Base-by-base conservation (phyloP, 2,888 invertebrate genomes). In the Nymphalis c-album region DNA sequence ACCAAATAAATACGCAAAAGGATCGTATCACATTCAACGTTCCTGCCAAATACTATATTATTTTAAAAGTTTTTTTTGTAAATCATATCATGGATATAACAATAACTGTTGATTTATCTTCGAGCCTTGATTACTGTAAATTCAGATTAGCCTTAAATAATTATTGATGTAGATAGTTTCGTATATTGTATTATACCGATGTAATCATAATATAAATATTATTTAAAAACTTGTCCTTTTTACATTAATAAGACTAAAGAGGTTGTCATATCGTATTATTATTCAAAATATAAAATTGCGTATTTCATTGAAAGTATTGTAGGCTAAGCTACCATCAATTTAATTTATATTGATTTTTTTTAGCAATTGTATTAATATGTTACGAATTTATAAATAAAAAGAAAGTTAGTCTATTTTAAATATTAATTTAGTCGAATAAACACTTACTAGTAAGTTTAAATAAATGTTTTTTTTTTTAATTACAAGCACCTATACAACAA, bases 321-420 rank as follows among this genome's bases (percentile, higher is more conserved):
- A 69, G 60, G 35, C 7, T 60, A 60, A 22, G 60, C 26, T 40
- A 7, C 18, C 60, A 48, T 57, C 18, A 40, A 40, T 40, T 17
- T 57, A n/a, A 57, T 68, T 67, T 60, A 48, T 66, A 61, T 35
- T 18, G 31, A 18, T 46, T 89, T 51, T 45, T 50, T 18, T 51
- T 53, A 53, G 18, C 20, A 46, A 60, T 31, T 58, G 58, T 64
- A 60, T 64, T 60, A 64, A 59, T 46, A 51, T 64, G 57, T 66
- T 66, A 66, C 65, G 90, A 90, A 90, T 90, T 90, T 90, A 91
- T 87, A 83, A 84, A 83, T 81, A 83, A 73, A 82, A 82, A 57
- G 13, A 80, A 67, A 87, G 85, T 89, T 31, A 55, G 88, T 13
- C 87, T 89, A 87, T 85, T 83, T 84, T 90, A 90, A 89, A 47